A percentile compares a stretch with the other conserved stretches of the same genome.
phyloP scores from a whole-genome alignment of 2,888 invertebrate species.

The Antheraea assamensis region DNA sequence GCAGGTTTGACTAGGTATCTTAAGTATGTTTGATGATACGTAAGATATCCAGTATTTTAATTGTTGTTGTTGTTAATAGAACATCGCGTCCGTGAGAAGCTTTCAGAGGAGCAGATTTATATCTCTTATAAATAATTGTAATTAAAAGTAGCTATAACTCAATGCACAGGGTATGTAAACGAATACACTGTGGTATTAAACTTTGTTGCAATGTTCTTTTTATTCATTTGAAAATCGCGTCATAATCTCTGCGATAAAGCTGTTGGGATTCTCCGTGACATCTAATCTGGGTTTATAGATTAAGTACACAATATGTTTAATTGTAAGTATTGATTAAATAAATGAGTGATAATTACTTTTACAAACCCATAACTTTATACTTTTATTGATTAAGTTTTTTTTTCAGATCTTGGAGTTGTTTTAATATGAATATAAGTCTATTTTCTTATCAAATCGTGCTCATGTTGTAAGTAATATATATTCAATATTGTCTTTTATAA shows the following conservation, averaged over 20 bases:
- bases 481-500: too few species aligned
- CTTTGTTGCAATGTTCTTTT: background rate
- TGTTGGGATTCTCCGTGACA: background rate
- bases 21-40: too few species aligned
- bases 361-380: background rate
- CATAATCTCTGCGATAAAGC: background rate
- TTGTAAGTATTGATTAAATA: background rate
- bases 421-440: background rate
- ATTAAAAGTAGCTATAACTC: too few species aligned
- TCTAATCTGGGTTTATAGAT: background rate
- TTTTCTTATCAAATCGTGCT: background rate
- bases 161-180: background rate
- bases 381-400: background rate
- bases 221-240: background rate
- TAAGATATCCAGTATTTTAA: too few species aligned
- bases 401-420: background rate
- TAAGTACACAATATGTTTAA: background rate
- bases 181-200: background rate
- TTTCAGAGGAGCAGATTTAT: too few species aligned
- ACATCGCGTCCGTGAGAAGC: too few species aligned
- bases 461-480: background rate
- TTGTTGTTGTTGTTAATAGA: too few species aligned
- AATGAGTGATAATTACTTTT: background rate
- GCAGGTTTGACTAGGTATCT: too few species aligned
- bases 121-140: too few species aligned